phyloP scores from a whole-genome alignment of 2,113 vertebrate genomes.

The Parus major region DNA sequence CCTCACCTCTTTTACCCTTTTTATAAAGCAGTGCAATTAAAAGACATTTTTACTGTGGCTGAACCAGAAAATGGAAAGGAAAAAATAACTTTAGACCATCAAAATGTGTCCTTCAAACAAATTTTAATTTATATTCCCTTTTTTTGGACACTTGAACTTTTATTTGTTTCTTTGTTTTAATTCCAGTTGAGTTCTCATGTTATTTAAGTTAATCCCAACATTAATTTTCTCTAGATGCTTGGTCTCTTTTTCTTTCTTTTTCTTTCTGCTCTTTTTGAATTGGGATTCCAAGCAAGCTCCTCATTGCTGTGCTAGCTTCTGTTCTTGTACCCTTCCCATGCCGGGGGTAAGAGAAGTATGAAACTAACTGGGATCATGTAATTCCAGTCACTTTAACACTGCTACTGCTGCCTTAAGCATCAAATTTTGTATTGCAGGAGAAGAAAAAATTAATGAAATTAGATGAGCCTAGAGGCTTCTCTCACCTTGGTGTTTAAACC shows the following conservation, averaged over 20 bases:
- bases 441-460: background rate
- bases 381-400: conserved; percentile 17
- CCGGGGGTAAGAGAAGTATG: background rate
- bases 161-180: background rate
- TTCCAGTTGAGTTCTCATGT: background rate
- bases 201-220: background rate
- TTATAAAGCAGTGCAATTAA: background rate
- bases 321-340: background rate
- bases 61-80: background rate
- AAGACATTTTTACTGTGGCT: background rate
- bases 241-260: background rate
- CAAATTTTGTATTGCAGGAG: background rate
- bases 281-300: background rate
- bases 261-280: background rate
- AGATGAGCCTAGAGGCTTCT: background rate
- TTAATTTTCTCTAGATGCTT: background rate
- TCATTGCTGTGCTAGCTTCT: background rate
- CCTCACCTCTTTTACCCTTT: background rate
- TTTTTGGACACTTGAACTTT: background rate
- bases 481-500: background rate
- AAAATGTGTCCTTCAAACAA: background rate
- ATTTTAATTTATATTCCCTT: background rate
- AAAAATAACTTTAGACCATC: background rate
- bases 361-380: background rate
- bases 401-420: background rate